Evolutionary conservation across 2,888 invertebrate genomes (phyloP).

Genomic region (Flexamia atlantica): DNA sequence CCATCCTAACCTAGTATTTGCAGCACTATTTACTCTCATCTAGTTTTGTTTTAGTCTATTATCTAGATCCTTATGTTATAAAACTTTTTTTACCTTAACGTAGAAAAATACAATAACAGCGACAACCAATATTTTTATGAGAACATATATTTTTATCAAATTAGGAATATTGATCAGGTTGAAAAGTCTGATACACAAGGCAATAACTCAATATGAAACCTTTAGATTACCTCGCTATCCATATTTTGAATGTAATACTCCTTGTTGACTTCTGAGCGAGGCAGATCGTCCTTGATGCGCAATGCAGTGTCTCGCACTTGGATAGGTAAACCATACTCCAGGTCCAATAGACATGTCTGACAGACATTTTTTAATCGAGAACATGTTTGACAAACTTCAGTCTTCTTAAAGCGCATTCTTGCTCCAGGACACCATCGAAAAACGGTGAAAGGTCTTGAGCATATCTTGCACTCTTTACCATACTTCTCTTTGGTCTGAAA

Average conservation of each 20-base stretch:
- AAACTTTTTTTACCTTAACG: too few species aligned
- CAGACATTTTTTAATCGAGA: constrained; percentile 97
- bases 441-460: constrained; percentile 95
- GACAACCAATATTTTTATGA: too few species aligned
- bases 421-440: constrained; percentile 98
- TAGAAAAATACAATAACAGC: too few species aligned
- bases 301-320: constrained; percentile 95
- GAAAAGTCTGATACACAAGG: too few species aligned
- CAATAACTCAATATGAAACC: neutral
- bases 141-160: too few species aligned
- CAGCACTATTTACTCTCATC: too few species aligned
- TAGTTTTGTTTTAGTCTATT: too few species aligned
- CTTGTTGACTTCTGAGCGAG: constrained; percentile 96
- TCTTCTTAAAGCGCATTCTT: constrained; percentile 97
- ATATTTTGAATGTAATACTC: constrained; percentile 96
- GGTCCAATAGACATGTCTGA: constrained; percentile 95
- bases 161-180: too few species aligned
- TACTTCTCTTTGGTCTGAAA: constrained; percentile 94
- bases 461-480: constrained; percentile 98
- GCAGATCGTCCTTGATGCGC: constrained; percentile 93
- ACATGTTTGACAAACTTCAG: constrained; percentile 97
- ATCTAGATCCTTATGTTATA: too few species aligned
- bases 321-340: constrained; percentile 93
- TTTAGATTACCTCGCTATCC: constrained; percentile 83
- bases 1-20: too few species aligned